Evolutionary conservation across 1,140 invertebrate genomes (phyloP).

Genomic region (Pomacea maculata): DNA sequence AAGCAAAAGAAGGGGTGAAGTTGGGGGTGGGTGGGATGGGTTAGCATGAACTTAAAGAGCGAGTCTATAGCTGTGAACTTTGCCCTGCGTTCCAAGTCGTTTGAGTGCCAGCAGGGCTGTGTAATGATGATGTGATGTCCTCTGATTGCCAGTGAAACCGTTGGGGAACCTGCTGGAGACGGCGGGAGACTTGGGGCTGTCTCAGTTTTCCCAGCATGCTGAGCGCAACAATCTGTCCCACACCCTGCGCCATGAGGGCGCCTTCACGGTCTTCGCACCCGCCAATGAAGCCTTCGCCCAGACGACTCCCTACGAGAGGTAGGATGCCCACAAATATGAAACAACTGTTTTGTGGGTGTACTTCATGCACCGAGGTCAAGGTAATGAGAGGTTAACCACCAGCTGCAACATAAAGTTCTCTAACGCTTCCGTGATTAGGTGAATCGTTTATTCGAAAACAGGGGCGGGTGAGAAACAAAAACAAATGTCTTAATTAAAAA

Average conservation of each 20-base stretch:
- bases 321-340: not conserved
- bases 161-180: slow-evolving; percentile 68
- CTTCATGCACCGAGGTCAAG: no score
- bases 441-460: no score
- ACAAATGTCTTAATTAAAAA: no score
- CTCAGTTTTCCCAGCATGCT: slow-evolving; percentile 18
- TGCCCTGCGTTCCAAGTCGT: not conserved
- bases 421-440: no score
- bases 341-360: no score
- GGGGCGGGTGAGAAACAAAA: no score
- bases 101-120: not conserved
- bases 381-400: no score
- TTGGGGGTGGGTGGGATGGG: no score
- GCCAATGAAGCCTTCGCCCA: slow-evolving; percentile 29
- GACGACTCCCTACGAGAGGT: slow-evolving; percentile 12
- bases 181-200: slow-evolving; percentile 63
- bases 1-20: no score
- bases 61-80: not conserved
- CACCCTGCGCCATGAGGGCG: slow-evolving; percentile 23
- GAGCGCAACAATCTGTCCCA: slow-evolving; percentile 18
- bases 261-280: slow-evolving; percentile 34
- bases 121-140: not conserved
- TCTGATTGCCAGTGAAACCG: slow-evolving; percentile 63
- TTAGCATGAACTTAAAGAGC: no score
- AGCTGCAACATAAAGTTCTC: no score